Evolutionary conservation across 2,113 vertebrate genomes (phyloP), one percentile per base, ranked within the genome.

Genomic region (Oostethus manadensis): DNA sequence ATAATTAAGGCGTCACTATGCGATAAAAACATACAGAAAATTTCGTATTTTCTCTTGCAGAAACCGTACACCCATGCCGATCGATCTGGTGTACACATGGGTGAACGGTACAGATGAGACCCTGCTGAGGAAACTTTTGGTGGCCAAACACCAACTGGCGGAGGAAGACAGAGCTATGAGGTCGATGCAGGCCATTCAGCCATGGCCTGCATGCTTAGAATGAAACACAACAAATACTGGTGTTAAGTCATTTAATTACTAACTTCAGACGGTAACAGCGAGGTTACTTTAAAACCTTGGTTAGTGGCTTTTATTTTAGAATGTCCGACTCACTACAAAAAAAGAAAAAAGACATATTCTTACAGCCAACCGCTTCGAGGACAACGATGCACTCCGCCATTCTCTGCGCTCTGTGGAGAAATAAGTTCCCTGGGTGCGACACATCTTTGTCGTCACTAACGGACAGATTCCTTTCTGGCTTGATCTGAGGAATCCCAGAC

Each of bases 381-480:
- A 98, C 76, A 99, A 99, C 0, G 96, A 98, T 67, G 97, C 98
- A 82, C 88, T 99, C 54, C 92, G 95, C 1, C 98, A 98, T 63
- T 99, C 97, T 0, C 23, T 99, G 73, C 88, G 97, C 2, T 98
- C 96, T 0, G 91, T 99, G 35, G 97, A 98, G 87, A 92, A 76
- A 70, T 94, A 98, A 0, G 96, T 95, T 0, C 95, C 95, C 0
- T 99, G 96, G 97, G 94, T 97, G n/a, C 91, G 95, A 2, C 94
- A 96, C 42, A 91, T 99, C 65, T 98, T 98, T 81, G 93, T 99
- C 0, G 91, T 98, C 66, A 99, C 97, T 43, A 99, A 97, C 0
- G 96, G 97, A n/a, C 97, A 99, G 87, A 99, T 98, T 70, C 97
- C 97, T 0, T 98, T 95, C 54, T 99, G 97, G 97, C 92, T 99